Evolutionary conservation across 2,113 vertebrate genomes (phyloP).

Genomic region (Carettochelys insculpta): DNA sequence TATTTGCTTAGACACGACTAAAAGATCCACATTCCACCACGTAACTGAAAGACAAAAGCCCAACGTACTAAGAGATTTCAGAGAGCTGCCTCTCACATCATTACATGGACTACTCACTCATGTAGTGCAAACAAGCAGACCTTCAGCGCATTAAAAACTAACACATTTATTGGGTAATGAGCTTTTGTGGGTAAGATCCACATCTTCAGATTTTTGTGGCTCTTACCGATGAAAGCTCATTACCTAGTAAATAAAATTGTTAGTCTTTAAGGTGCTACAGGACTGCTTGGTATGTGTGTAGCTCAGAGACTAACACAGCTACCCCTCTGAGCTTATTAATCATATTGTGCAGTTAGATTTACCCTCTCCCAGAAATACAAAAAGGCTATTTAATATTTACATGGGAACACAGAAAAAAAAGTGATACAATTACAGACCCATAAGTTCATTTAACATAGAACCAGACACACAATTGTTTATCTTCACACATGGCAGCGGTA

Average conservation of each 20-base stretch:
- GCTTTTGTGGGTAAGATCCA: too few species aligned
- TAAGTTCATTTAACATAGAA: slow-evolving; percentile 17
- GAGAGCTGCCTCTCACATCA: not conserved
- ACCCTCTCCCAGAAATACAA: not conserved
- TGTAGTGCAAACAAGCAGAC: too few species aligned
- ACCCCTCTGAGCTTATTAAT: too few species aligned
- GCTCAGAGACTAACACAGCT: too few species aligned
- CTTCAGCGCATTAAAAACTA: too few species aligned
- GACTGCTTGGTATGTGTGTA: too few species aligned
- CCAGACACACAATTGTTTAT: not conserved
- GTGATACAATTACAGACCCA: slow-evolving; percentile 1
- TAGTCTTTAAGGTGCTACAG: too few species aligned
- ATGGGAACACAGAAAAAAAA: not conserved
- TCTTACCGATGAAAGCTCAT: too few species aligned
- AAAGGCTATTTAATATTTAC: not conserved
- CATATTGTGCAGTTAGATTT: slow-evolving; percentile 25
- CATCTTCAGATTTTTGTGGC: too few species aligned
- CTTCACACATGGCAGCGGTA: not conserved
- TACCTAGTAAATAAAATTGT: too few species aligned
- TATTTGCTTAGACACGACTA: slow-evolving; percentile 26
- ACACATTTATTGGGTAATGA: too few species aligned
- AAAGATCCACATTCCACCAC: slow-evolving; percentile 24
- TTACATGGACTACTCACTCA: slow-evolving; percentile 19
- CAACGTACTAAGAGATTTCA: not conserved
- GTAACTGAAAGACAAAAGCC: slow-evolving; percentile 11